Evolutionary conservation across 2,797 vertebrate genomes (phyloP).

Genomic region (Gephyroberyx darwinii): DNA sequence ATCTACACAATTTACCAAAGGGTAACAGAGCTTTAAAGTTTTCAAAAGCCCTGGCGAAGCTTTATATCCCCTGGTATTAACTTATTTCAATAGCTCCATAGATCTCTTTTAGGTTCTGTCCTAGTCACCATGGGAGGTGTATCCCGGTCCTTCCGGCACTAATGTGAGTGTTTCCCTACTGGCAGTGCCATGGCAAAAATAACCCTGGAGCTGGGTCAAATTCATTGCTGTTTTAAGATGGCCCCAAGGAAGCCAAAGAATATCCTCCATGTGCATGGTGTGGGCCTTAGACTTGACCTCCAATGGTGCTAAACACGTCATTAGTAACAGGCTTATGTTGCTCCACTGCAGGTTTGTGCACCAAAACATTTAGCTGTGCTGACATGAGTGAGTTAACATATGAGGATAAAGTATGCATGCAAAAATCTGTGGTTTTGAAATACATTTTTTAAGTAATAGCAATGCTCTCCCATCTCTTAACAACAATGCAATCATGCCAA

Average conservation of each 20-base stretch:
- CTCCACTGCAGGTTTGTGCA: constrained; percentile 22
- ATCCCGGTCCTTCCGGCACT: neutral
- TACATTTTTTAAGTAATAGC: no score
- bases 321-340: constrained; percentile 43
- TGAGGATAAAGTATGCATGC: no score
- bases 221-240: constrained; percentile 66
- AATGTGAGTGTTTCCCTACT: constrained; percentile 47
- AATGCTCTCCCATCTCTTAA: no score
- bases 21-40: neutral
- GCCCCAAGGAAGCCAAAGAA: constrained; percentile 47
- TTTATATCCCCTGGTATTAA: neutral
- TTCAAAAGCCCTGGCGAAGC: neutral
- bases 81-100: neutral
- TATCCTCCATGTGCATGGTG: constrained; percentile 46
- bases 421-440: no score
- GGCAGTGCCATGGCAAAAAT: constrained; percentile 65
- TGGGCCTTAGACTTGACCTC: constrained; percentile 66
- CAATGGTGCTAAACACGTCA: constrained; percentile 45
- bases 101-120: neutral
- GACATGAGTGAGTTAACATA: neutral
- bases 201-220: constrained; percentile 63
- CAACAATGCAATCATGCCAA: no score
- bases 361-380: constrained; percentile 23
- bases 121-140: constrained; percentile 3
- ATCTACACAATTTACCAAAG: neutral